Evolutionary conservation across 2,797 vertebrate genomes (phyloP).

Genomic region (Sebastes vulpes): DNA sequence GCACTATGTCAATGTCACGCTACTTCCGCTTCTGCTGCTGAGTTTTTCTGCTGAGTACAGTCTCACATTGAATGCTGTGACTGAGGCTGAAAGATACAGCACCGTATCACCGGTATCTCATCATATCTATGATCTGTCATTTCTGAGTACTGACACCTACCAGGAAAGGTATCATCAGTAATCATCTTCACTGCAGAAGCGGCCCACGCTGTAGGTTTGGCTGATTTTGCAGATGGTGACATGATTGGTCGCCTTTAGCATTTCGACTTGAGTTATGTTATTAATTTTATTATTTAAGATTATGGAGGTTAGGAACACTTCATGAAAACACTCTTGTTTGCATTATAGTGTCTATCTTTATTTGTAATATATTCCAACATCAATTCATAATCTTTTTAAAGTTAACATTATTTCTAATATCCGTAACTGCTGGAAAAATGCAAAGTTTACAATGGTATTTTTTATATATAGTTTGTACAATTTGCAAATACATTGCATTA

Average conservation of each 20-base stretch:
- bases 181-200: not conserved
- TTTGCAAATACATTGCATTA: not conserved
- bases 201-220: not conserved
- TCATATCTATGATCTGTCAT: not conserved
- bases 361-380: slow-evolving; percentile 4
- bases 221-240: not conserved
- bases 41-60: slow-evolving; percentile 1
- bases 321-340: not conserved
- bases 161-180: not conserved
- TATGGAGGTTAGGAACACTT: not conserved
- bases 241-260: not conserved
- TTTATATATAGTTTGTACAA: not conserved
- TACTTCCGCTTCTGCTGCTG: slow-evolving; percentile 9
- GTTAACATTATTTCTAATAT: not conserved
- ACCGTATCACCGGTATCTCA: not conserved
- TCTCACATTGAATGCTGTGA: slow-evolving; percentile 10
- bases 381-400: not conserved
- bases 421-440: slow-evolving; percentile 6
- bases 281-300: not conserved
- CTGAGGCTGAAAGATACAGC: not conserved
- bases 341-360: not conserved
- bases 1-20: not conserved
- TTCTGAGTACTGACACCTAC: not conserved
- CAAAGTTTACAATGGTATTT: slow-evolving; percentile 6
- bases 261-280: not conserved